These are phyloP conservation scores for Dicrurus megarhynchus DNA, from an alignment of 2,113 vertebrate species.

Conservation along the genomic window DNA sequence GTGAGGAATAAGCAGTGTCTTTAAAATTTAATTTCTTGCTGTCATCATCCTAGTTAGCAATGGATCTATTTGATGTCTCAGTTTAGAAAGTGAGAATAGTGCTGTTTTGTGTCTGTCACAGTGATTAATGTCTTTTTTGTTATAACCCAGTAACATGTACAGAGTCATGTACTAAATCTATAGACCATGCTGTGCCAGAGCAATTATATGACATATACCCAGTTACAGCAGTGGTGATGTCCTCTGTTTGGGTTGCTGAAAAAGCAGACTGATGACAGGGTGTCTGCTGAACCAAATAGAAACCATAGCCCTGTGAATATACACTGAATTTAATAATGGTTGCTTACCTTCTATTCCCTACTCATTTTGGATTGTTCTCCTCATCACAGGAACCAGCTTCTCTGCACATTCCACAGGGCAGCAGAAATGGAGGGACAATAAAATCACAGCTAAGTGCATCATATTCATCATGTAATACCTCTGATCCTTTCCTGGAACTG, in stretches of 20 bases:
- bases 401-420: background rate
- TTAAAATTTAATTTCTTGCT: constrained; percentile 66
- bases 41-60: constrained; percentile 66
- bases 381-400: background rate
- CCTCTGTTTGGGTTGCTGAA: background rate
- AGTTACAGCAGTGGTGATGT: background rate
- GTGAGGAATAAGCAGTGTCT: constrained; percentile 50
- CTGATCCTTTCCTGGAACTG: background rate
- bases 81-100: constrained; percentile 57
- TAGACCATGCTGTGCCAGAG: background rate
- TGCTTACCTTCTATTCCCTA: background rate
- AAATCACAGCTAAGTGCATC: background rate
- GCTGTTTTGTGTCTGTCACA: constrained; percentile 55
- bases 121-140: constrained; percentile 69
- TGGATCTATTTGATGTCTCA: constrained; percentile 45
- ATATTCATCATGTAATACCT: background rate
- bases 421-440: background rate
- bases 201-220: background rate
- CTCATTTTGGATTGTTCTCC: background rate
- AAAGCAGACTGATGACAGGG: background rate
- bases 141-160: constrained; percentile 33
- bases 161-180: background rate
- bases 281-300: background rate
- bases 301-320: background rate
- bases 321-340: background rate